Evolutionary conservation across 2,797 vertebrate species (phyloP), one percentile per base, ranked within the genome.

Genomic region (Sebastes taczanowskii): DNA sequence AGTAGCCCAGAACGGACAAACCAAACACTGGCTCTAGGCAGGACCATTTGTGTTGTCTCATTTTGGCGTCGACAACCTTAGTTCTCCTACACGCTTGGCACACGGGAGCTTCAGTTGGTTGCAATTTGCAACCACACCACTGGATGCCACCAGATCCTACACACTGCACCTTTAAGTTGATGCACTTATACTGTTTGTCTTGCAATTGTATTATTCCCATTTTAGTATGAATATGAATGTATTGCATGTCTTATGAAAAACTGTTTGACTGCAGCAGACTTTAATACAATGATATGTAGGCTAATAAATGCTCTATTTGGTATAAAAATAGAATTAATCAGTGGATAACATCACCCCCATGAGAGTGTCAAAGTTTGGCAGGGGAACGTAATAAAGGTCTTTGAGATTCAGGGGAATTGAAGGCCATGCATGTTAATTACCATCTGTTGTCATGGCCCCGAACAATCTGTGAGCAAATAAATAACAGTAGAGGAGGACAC

Each of bases 401-500:
- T 67, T 59, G 74, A 68, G 80, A 81, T 73, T 78, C 34, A 64
- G 66, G 82, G 85, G 71, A 84, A 56, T 79, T 68, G 69, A 77
- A 88, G 80, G 71, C 53, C 68, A 49, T 72, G 67, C 62, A 72
- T 78, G 77, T 82, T 84, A 88, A 90, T 90, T 66, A 82, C 71
- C 80, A 86, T 88, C 70, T 90, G 87, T 63, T 86, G 60, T 64
- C 9, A 0, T 1, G 8, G 80, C 82, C 81, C 83, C 25, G 58
- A 86, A 88, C 84, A 86, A 81, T 75, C 62, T 76, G 83, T 9
- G 70, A 71, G 55, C 60, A 66, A 74, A 74, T 83, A 86, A 86
- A 82, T 71, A 88, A 86, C 74, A 34, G 38, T 3, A 22, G 68
- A 62, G 27, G 64, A 68, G 38, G 74, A 62, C 59, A 56, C 63